A percentile compares a stretch with the other conserved stretches of the same genome.
phyloP scores from a whole-genome alignment of 2,113 vertebrate genomes.

The Ictalurus furcatus region DNA sequence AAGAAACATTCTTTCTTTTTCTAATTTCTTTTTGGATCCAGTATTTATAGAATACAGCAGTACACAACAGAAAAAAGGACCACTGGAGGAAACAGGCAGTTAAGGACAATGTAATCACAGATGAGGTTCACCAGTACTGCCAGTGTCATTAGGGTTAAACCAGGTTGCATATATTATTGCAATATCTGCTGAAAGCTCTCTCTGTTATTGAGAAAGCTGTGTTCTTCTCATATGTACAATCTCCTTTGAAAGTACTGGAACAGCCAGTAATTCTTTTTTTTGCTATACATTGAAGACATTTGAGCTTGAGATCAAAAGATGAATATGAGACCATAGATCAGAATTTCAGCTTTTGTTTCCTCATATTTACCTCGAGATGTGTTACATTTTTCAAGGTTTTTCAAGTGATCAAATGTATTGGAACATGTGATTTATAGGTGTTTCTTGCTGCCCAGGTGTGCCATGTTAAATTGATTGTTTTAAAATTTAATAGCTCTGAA shows the following conservation, averaged over 20 bases:
- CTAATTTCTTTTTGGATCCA: background rate
- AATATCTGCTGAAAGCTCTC: slow-evolving; percentile 3
- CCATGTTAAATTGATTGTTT: too few species aligned
- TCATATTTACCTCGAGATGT: too few species aligned
- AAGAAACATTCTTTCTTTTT: too few species aligned
- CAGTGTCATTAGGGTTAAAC: slow-evolving; percentile 28
- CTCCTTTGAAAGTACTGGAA: too few species aligned
- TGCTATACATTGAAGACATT: too few species aligned
- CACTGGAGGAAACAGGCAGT: background rate
- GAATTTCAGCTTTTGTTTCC: too few species aligned
- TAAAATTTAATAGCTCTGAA: too few species aligned
- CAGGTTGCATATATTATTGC: slow-evolving; percentile 26
- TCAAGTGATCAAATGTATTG: background rate
- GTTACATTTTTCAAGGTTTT: too few species aligned
- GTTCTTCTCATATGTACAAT: background rate
- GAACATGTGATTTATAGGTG: background rate
- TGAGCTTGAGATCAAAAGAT: too few species aligned
- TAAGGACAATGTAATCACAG: background rate
- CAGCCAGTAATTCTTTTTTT: too few species aligned
- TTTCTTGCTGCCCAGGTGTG: too few species aligned
- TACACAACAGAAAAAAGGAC: background rate
- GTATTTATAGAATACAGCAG: background rate
- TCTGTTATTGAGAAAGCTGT: background rate
- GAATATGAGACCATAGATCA: too few species aligned
- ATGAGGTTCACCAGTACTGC: background rate